Base-by-base conservation (phyloP, 2,797 vertebrate genomes). In the Acropternis orthonyx region DNA sequence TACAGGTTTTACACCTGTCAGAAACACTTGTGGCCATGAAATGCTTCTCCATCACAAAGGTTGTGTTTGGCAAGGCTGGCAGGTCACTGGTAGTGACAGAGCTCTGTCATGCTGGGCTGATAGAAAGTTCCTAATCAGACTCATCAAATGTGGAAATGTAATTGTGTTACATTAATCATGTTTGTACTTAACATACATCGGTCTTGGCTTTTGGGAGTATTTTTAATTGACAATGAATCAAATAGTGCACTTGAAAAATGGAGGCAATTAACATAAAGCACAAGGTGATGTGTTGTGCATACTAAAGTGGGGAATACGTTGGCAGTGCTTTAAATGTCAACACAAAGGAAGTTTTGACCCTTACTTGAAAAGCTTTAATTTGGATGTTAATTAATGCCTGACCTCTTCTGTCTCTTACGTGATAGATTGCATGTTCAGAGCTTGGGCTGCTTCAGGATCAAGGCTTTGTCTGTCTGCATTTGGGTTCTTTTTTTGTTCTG, bases 181-280 rank as follows among this genome's bases (percentile, higher is more conserved):
- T 97, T 96, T 97, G 89, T 96, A 91, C 97, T 97, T 97, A 98
- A 97, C 96, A 96, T 87, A 97, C 97, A 96, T 92, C 97, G 98
- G 97, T 95, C 97, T 96, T 97, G 98, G 97, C 97, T 98, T 98
- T 98, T 97, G 65, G 89, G 97, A 97, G 97, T 98, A 97, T 98
- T 98, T 98, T 98, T 99, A 99, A 99, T 99, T 99, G 98, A 98
- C 98, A 98, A 98, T 99, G 99, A 99, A 99, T 99, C 98, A 99
- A 98, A 97, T 84, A 94, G 71, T 97, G 87, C 97, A 97, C 97
- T 98, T 99, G 99, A 99, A 98, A 98, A 99, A 99, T 98, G 97
- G 98, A 98, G 97, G 97, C 98, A 99, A 99, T 99, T 99, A 99
- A 97, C 97, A 97, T 97, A 97, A 98, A 98, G 94, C 92, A 34